Base-by-base conservation (phyloP, 2,888 invertebrate species). In the Alloplasta piceator region DNA sequence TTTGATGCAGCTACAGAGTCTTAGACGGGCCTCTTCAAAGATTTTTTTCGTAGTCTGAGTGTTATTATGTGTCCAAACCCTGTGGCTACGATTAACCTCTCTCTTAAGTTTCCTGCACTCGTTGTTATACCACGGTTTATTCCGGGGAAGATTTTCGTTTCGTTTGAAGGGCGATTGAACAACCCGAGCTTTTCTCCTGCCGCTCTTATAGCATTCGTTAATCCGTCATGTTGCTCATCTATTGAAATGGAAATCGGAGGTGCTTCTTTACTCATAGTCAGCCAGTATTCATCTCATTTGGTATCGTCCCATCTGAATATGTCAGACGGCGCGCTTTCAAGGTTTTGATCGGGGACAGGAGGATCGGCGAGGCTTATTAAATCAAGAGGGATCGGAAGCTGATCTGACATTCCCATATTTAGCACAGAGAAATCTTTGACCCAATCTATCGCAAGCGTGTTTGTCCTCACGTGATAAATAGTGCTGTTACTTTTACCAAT, bases 391-490 rank as follows among this genome's bases (percentile, higher is more conserved):
- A 61, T 16, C 9, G 64, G 68, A 5, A 67, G 7, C 14, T 76
- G 76, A 14, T 76, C 63, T 6, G 76, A 76, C 4, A 36, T 9
- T 0, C 76, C 55, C 10, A 52, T 0, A 10, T 76, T 52, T 3
- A 60, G 3, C 4, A 61, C 43, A 5, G 38, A n/a, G 9, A 76
- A 48, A 14, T 76, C 61, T 5, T 26, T 14, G 6, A 43, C 38
- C 10, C 0, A 4, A 6, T 46, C 36, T 1, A 43, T 6, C 4
- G n/a, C 14, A 6, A 6, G 61, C 10, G 67, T 41, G 5, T 67
- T 58, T 58, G 71, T 73, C 60, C 70, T 78, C 5, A 6, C 14
- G 12, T 39, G 38, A 10, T 81, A 66, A 2, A 58, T 46, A 9
- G 41, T 68, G 61, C 70, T 38, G 16, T n/a, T 55, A 58, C 50